Conservation (phyloP, 2,113 vertebrate genomes). For the Halichoeres trimaculatus region DNA sequence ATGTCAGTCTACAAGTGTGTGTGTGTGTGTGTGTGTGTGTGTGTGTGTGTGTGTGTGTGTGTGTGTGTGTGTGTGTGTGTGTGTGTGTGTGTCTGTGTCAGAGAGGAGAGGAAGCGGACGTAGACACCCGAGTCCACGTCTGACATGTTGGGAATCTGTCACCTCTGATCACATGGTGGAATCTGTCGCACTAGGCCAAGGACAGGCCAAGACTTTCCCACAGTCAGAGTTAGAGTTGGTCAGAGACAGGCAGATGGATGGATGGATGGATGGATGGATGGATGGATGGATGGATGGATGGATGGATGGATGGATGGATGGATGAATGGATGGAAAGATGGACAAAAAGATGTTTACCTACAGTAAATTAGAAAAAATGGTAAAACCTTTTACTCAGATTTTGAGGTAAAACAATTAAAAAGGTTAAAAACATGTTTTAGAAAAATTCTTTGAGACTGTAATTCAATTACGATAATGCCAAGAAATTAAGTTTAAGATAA, state of each 20-base stretch:
- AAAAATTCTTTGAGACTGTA: too few species aligned
- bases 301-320: constrained; percentile 1
- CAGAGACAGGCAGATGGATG: constrained; percentile 39
- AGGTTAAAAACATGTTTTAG: too few species aligned
- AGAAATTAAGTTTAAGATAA: too few species aligned
- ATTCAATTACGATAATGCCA: too few species aligned
- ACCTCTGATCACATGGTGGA: constrained; percentile 70
- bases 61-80: not conserved
- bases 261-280: constrained; percentile 2
- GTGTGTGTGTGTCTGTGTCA: constrained; percentile 16
- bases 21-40: too few species aligned
- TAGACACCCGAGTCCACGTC: constrained; percentile 65
- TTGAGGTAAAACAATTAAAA: too few species aligned
- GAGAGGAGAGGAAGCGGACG: constrained; percentile 69
- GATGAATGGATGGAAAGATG: constrained; percentile 4
- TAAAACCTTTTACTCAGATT: too few species aligned
- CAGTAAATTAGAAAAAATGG: too few species aligned
- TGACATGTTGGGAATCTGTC: constrained; percentile 75
- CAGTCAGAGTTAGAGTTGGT: constrained; percentile 65
- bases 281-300: constrained; percentile 8
- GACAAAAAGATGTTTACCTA: not conserved
- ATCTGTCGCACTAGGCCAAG: constrained; percentile 62
- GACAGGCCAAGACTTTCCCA: constrained; percentile 74
- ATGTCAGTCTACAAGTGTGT: constrained; percentile 58
- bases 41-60: not conserved